Evolutionary conservation across 2,888 invertebrate genomes (phyloP).

Genomic region (Ecliptopera silaceata): DNA sequence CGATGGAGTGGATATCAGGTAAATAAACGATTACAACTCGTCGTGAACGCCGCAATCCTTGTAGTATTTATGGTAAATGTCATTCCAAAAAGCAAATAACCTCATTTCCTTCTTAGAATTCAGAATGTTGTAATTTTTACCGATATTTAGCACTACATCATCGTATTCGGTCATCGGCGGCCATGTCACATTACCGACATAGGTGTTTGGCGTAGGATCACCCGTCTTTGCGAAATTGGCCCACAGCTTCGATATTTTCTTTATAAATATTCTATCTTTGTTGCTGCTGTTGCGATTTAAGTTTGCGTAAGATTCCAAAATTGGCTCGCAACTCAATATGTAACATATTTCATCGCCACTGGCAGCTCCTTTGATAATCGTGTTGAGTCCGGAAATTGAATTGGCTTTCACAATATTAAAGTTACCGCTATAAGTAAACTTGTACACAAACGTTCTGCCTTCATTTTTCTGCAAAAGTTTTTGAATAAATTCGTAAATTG

Average conservation of each 20-base stretch:
- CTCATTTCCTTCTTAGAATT: conserved; percentile 50
- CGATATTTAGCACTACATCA: conserved; percentile 54
- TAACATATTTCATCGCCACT: conserved; percentile 78
- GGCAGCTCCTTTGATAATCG: conserved; percentile 67
- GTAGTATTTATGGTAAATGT: conserved; percentile 61
- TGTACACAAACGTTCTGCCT: conserved; percentile 64
- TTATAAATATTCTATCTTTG: conserved; percentile 64
- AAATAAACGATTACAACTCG: conserved; percentile 54
- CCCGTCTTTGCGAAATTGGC: conserved; percentile 77
- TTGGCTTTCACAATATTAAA: conserved; percentile 67
- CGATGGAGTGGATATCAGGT: conserved; percentile 68
- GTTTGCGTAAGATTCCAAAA: conserved; percentile 62
- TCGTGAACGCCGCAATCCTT: conserved; percentile 54
- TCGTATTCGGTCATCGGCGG: conserved; percentile 52
- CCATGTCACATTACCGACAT: conserved; percentile 52
- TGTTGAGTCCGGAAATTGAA: conserved; percentile 48
- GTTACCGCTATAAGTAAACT: conserved; percentile 72
- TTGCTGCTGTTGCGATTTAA: conserved; percentile 45
- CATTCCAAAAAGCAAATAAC: conserved; percentile 66
- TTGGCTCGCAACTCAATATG: conserved; percentile 71
- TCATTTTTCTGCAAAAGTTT: conserved; percentile 38
- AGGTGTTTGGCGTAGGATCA: conserved; percentile 55
- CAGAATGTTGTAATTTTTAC: conserved; percentile 49
- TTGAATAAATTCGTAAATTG: conserved; percentile 69
- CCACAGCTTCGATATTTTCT: conserved; percentile 70